Conservation (phyloP, 2,888 invertebrate species). For the Catocala nupta region DNA sequence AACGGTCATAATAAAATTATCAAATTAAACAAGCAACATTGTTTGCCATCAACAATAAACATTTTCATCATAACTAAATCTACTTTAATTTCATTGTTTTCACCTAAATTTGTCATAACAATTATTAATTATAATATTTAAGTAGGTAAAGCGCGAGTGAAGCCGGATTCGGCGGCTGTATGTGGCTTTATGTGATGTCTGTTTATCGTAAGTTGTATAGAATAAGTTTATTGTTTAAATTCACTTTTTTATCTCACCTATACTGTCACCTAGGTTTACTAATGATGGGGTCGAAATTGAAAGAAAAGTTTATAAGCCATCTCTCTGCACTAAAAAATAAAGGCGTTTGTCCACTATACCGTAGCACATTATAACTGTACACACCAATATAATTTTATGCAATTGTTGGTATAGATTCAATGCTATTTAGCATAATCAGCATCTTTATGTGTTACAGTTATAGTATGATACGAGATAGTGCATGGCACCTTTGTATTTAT, state of each 20-base stretch:
- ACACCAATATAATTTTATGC: too few species aligned
- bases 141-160: slow-evolving; percentile 34
- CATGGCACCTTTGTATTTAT: too few species aligned
- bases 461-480: too few species aligned
- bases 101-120: slow-evolving; percentile 11
- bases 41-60: neutral
- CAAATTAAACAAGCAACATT: too few species aligned
- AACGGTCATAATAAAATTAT: too few species aligned
- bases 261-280: slow-evolving; percentile 38
- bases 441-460: too few species aligned
- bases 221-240: slow-evolving; percentile 49
- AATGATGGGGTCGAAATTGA: slow-evolving; percentile 22
- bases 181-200: slow-evolving; percentile 47
- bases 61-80: neutral
- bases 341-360: too few species aligned
- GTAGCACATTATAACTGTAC: too few species aligned
- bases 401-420: too few species aligned
- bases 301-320: neutral
- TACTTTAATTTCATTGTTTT: slow-evolving; percentile 2
- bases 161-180: slow-evolving; percentile 20
- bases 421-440: too few species aligned
- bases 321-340: too few species aligned
- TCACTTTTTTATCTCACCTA: slow-evolving; percentile 37
- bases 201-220: slow-evolving; percentile 44
- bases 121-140: slow-evolving; percentile 29